Evolutionary conservation across 1,140 invertebrate genomes (phyloP).

Genomic region (Palaemon carinicauda): DNA sequence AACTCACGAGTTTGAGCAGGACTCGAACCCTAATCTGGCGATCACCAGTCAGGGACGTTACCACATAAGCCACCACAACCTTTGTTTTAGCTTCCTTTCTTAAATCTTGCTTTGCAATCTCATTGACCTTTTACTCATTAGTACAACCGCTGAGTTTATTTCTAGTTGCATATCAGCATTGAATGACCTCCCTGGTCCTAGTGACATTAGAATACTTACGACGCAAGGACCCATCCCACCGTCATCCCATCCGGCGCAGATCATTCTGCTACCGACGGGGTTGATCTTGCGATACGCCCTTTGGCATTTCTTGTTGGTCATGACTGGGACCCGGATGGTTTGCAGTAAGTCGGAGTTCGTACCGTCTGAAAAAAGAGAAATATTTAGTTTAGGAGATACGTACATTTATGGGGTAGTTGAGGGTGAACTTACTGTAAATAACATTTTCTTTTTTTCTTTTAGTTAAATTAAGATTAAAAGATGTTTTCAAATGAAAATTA

Average conservation of each 20-base stretch:
- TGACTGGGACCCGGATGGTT: slow-evolving; percentile 45
- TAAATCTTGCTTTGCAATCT: no score
- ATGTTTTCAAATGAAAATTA: no score
- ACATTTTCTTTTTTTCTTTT: no score
- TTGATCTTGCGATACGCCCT: slow-evolving; percentile 40
- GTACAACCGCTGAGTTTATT: no score
- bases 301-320: slow-evolving; percentile 39
- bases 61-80: no score
- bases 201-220: neutral
- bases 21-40: no score
- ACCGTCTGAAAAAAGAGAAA: slow-evolving; percentile 6
- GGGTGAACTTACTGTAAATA: neutral
- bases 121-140: no score
- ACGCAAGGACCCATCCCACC: slow-evolving; percentile 56
- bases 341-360: slow-evolving; percentile 49
- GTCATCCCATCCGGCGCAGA: slow-evolving; percentile 53
- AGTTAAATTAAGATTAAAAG: no score
- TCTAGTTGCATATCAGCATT: neutral
- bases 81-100: no score
- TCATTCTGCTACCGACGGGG: slow-evolving; percentile 45
- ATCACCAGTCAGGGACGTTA: no score
- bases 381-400: neutral
- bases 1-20: no score
- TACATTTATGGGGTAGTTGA: neutral
- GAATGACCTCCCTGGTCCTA: neutral